Base-by-base conservation (phyloP, 2,888 invertebrate genomes). In the Rhabditoides inermis region DNA sequence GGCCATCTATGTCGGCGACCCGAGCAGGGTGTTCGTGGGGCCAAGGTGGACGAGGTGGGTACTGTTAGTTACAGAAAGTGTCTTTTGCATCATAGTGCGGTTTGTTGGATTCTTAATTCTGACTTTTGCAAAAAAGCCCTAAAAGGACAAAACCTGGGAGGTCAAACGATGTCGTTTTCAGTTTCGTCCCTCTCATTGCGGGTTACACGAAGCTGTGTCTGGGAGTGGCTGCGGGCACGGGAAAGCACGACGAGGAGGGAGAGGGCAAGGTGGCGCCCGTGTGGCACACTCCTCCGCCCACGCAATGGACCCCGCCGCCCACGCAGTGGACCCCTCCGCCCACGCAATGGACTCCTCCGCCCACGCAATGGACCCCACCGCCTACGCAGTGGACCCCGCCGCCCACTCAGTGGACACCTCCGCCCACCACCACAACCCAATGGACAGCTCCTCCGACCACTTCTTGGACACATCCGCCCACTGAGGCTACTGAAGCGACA, bases 21-120 rank as follows among this genome's bases (percentile, higher is more conserved):
- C 41, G 22, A 50, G 49, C 18, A 47, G 57, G 6, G 55, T 70
- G 40, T 70, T 63, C 45, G 60, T 70, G 5, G 69, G 67, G 7
- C 46, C 53, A 23, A 49, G 49, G 12, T 50, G 51, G 32, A 28
- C 45, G 0, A 49, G 45, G 54, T 55, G n/a, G 18, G 39, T 15
- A 32, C 10, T 10, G 32, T 10, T 7, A 32, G 32, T 7, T 10
- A 32, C 10, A 32, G n/a, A n/a, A n/a, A n/a, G n/a, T 15, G 23
- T 20, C 22, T 25, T 25, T 46, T 18, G 35, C n/a, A 7, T 12
- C n/a, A n/a, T n/a, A n/a, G n/a, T n/a, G n/a, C n/a, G n/a, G n/a
- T 44, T 12, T 44, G 15, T 18, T 44, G n/a, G n/a, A n/a, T n/a
- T n/a, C n/a, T n/a, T n/a, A n/a, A n/a, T n/a, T n/a, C n/a, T n/a